Conservation (phyloP, 64 coral and sea anemone genomes). For the Exaiptasia diaphana region DNA sequence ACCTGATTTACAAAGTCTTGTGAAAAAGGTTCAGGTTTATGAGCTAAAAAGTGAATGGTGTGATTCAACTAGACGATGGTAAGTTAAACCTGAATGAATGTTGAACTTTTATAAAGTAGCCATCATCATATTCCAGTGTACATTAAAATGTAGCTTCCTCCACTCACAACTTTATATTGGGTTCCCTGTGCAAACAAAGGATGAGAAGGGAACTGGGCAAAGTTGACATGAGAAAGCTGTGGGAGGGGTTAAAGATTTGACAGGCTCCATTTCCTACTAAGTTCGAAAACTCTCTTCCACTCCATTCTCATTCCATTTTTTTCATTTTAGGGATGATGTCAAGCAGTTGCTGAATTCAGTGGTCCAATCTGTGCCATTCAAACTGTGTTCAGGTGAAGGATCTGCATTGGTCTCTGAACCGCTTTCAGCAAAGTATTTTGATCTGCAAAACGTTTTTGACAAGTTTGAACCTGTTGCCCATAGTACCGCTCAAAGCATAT, state of each 20-base stretch:
- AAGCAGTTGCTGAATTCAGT: slow-evolving; percentile 59
- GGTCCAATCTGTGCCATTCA: slow-evolving; percentile 64
- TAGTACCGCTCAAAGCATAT: slow-evolving; percentile 57
- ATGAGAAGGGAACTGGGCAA: not conserved
- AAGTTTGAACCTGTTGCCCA: slow-evolving; percentile 81
- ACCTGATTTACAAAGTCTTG: slow-evolving; percentile 51
- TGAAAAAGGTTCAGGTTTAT: slow-evolving; percentile 58
- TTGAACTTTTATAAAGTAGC: not conserved
- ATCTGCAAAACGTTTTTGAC: slow-evolving; percentile 70
- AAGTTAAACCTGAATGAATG: not conserved
- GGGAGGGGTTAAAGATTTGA: not conserved
- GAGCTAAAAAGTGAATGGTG: slow-evolving; percentile 89
- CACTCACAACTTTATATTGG: not conserved
- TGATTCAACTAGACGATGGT: slow-evolving; percentile 74
- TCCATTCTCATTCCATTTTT: too few relatives aligned
- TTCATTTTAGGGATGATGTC: slow-evolving; percentile 70
- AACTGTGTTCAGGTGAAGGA: slow-evolving; percentile 15
- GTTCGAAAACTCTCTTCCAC: too few relatives aligned
- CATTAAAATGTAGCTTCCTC: not conserved
- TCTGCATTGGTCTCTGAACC: slow-evolving; percentile 67
- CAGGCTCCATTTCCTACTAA: too few relatives aligned
- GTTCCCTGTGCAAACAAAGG: not conserved
- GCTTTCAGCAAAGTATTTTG: slow-evolving; percentile 58
- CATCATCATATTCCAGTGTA: not conserved
- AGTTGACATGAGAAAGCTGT: not conserved